phyloP scores from a whole-genome alignment of 2,797 vertebrate genomes.

The Oophaga sylvatica region DNA sequence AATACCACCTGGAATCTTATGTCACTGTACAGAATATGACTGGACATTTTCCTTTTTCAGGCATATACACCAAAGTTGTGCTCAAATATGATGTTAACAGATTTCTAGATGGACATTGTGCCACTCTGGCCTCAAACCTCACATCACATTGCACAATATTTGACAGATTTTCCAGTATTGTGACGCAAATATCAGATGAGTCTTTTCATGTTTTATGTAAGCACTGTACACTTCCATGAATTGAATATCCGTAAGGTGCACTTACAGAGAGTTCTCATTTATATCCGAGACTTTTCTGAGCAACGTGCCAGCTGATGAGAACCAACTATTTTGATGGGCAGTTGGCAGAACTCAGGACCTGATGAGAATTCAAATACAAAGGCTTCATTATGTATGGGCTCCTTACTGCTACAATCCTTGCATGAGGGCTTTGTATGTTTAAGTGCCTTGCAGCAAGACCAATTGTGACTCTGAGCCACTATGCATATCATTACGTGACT shows the following conservation, averaged over 20 bases:
- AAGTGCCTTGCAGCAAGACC: constrained; percentile 19
- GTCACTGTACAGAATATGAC: neutral
- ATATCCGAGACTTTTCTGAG: neutral
- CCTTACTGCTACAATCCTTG: constrained; percentile 16
- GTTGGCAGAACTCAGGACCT: constrained; percentile 24
- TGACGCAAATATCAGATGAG: neutral
- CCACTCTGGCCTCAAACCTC: neutral
- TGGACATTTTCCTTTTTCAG: neutral
- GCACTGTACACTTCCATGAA: neutral
- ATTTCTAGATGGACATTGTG: neutral
- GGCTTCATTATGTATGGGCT: constrained; percentile 2
- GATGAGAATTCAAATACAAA: constrained; percentile 36
- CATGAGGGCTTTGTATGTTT: constrained; percentile 21
- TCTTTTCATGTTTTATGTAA: neutral
- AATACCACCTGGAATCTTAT: neutral
- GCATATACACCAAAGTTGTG: neutral
- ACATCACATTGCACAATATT: neutral
- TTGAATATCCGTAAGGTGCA: neutral
- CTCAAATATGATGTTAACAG: neutral
- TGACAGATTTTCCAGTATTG: neutral
- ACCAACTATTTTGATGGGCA: constrained; percentile 33
- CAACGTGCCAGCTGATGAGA: constrained; percentile 21
- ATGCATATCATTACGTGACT: constrained; percentile 9
- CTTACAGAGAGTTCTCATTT: neutral
- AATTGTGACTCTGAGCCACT: constrained; percentile 17